A percentile compares a stretch with the other conserved stretches of the same genome.
Evolutionary conservation across 1,140 invertebrate genomes (phyloP).

Genomic region (Mercenaria mercenaria): DNA sequence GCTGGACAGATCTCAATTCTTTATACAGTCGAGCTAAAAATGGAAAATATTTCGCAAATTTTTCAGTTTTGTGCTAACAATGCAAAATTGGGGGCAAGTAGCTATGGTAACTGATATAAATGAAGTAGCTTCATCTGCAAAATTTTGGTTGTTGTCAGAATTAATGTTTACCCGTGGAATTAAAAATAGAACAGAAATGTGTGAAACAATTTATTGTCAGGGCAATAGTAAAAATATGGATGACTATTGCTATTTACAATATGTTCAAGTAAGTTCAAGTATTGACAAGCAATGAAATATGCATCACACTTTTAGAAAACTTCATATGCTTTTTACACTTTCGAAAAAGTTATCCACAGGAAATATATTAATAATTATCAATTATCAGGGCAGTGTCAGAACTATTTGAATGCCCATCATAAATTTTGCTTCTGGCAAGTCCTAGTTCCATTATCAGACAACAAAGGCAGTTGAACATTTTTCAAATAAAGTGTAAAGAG

Average conservation of each 20-base stretch:
- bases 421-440: too few relatives aligned
- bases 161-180: not conserved
- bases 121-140: too few relatives aligned
- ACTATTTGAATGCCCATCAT: too few relatives aligned
- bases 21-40: too few relatives aligned
- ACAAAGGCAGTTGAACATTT: not conserved
- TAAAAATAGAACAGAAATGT: not conserved
- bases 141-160: too few relatives aligned
- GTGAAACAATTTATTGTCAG: slow-evolving; percentile 5
- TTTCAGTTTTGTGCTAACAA: too few relatives aligned
- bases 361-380: not conserved
- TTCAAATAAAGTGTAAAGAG: not conserved
- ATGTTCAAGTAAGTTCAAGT: slow-evolving; percentile 7
- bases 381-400: too few relatives aligned
- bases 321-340: slow-evolving; percentile 7
- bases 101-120: too few relatives aligned
- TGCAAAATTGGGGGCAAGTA: too few relatives aligned
- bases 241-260: not conserved
- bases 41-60: too few relatives aligned
- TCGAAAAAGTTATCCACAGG: not conserved
- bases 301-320: slow-evolving; percentile 13
- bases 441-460: too few relatives aligned
- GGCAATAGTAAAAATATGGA: not conserved
- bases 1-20: too few relatives aligned
- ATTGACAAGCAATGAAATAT: not conserved